phyloP scores from a whole-genome alignment of 2,888 invertebrate genomes.

The Diloba caeruleocephala region DNA sequence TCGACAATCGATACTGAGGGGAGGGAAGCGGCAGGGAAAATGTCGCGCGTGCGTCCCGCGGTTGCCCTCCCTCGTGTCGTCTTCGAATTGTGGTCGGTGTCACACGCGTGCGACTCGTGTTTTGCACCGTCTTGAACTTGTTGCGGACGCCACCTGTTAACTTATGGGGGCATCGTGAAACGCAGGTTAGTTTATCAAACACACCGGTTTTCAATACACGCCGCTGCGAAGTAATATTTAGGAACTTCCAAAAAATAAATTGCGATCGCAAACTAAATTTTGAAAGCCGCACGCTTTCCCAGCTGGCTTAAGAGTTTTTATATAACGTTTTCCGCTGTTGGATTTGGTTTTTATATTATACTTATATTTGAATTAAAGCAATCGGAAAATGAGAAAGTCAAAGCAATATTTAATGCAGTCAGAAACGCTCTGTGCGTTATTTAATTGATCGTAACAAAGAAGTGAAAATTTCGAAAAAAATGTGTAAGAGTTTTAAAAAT shows the following conservation, averaged over 20 bases:
- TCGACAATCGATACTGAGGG: slow-evolving; percentile 88
- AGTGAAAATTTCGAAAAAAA: not conserved
- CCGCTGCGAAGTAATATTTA: slow-evolving; percentile 18
- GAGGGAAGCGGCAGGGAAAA: slow-evolving; percentile 67
- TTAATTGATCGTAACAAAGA: not conserved
- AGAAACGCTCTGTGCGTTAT: not conserved
- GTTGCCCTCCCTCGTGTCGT: slow-evolving; percentile 70
- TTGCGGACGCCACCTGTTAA: slow-evolving; percentile 85
- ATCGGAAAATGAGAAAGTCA: not conserved
- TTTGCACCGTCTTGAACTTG: slow-evolving; percentile 74
- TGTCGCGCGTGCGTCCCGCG: slow-evolving; percentile 72
- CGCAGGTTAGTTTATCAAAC: slow-evolving; percentile 71
- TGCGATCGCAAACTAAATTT: slow-evolving; percentile 27
- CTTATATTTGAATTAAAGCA: too few species aligned
- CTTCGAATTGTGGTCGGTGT: slow-evolving; percentile 72
- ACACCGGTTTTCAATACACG: slow-evolving; percentile 20
- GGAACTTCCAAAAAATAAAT: slow-evolving; percentile 12
- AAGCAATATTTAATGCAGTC: not conserved
- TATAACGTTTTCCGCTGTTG: not conserved
- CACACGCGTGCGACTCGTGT: slow-evolving; percentile 76
- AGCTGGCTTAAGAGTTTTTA: slow-evolving; percentile 18
- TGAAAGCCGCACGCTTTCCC: slow-evolving; percentile 29
- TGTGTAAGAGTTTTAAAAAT: not conserved
- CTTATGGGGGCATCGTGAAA: slow-evolving; percentile 80
- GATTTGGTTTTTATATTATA: not conserved